Conservation (phyloP, 2,888 invertebrate species). For the Macaria liturata region DNA sequence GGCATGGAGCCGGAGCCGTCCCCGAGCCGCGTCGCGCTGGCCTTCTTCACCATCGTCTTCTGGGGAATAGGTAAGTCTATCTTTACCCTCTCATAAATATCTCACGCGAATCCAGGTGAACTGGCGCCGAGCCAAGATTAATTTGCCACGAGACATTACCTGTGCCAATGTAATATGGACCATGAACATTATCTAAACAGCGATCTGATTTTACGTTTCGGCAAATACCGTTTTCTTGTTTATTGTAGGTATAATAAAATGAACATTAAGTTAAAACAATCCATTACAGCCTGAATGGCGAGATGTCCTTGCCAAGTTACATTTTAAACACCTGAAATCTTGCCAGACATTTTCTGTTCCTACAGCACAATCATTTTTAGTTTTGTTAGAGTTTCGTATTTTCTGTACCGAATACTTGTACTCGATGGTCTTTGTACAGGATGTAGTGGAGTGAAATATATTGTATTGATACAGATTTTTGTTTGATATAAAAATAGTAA, state of each 20-base stretch:
- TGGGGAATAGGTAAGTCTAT: conserved; percentile 75
- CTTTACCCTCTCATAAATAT: conserved; percentile 11
- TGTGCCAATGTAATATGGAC: conserved; percentile 28
- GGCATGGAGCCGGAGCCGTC: conserved; percentile 71
- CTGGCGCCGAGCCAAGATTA: conserved; percentile 32
- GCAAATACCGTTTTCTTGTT: conserved; percentile 15
- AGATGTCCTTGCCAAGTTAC: conserved; percentile 18
- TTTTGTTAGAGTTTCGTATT: too few species aligned
- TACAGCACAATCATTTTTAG: neutral
- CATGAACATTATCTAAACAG: conserved; percentile 29
- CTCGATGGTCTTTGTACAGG: too few species aligned
- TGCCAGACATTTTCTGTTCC: conserved; percentile 4
- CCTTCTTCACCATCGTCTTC: conserved; percentile 71
- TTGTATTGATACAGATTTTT: too few species aligned
- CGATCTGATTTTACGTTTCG: conserved; percentile 28
- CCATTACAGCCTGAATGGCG: conserved; percentile 4
- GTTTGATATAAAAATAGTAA: too few species aligned
- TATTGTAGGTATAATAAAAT: conserved; percentile 15
- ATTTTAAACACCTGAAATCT: conserved; percentile 13
- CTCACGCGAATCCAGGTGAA: conserved; percentile 20
- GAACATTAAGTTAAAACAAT: conserved; percentile 13
- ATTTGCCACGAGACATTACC: conserved; percentile 32
- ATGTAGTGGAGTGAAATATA: too few species aligned
- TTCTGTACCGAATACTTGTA: too few species aligned
- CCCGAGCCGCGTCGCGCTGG: conserved; percentile 73